Evolutionary conservation across 2,113 vertebrate genomes (phyloP).

Genomic region (Epinephelus cyanopodus): DNA sequence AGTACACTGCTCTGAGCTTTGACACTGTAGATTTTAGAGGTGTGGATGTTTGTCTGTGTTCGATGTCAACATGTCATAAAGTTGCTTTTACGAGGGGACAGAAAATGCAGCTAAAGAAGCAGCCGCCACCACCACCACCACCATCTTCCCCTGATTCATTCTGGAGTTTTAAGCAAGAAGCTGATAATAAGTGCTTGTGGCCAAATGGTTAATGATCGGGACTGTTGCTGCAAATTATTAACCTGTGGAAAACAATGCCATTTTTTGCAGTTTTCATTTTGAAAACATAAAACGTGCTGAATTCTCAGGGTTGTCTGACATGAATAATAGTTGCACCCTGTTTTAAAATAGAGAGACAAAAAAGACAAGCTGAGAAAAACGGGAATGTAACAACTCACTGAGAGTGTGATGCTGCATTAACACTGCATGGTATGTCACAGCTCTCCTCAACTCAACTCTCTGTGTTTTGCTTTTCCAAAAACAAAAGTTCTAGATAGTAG

Average conservation of each 20-base stretch:
- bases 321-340: too few relatives aligned
- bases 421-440: too few relatives aligned
- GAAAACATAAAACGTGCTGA: not conserved
- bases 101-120: not conserved
- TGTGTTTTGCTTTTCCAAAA: too few relatives aligned
- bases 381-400: not conserved
- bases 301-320: not conserved
- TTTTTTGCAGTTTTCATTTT: not conserved
- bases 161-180: not conserved
- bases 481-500: too few relatives aligned
- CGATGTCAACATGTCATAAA: not conserved
- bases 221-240: not conserved
- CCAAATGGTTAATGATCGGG: not conserved
- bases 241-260: not conserved
- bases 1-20: not conserved
- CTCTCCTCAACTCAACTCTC: too few relatives aligned
- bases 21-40: not conserved
- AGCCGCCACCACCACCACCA: too few relatives aligned
- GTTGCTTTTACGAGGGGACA: not conserved
- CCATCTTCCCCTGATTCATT: not conserved
- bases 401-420: not conserved
- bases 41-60: not conserved
- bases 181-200: too few relatives aligned
- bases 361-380: slow-evolving; percentile 3
- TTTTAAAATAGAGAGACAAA: not conserved